These are phyloP conservation scores for Serrognathus titanus DNA, from an alignment of 2,888 invertebrate genomes.

Conservation along the genomic window DNA sequence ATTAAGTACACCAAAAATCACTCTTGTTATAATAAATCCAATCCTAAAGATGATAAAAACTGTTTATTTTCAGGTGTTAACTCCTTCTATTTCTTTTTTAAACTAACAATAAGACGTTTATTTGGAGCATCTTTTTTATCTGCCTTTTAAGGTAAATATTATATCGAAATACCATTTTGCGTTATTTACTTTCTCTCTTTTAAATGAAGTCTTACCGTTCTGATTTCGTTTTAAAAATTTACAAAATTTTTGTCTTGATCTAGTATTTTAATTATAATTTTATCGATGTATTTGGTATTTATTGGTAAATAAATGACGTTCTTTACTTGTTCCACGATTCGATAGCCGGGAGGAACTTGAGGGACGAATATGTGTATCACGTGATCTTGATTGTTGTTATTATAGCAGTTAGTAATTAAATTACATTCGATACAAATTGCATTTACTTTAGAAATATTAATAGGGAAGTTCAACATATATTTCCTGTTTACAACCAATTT, in stretches of 20 bases:
- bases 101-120: no score
- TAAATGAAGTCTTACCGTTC: neutral
- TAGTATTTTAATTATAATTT: neutral
- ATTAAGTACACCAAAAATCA: no score
- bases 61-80: no score
- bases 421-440: neutral
- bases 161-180: no score
- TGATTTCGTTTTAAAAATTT: neutral
- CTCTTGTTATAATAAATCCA: no score
- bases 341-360: neutral
- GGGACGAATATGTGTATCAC: neutral
- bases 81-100: no score
- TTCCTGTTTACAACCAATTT: no score
- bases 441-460: neutral
- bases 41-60: no score
- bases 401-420: neutral
- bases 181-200: no score
- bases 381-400: neutral
- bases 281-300: neutral
- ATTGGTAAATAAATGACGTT: neutral
- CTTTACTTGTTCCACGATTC: neutral
- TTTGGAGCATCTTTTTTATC: no score
- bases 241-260: neutral
- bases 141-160: no score
- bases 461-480: neutral